Evolutionary conservation across 92 coral and sea anemone genomes (phyloP), one percentile per base, ranked within the genome.

Genomic region (Porites divaricata): DNA sequence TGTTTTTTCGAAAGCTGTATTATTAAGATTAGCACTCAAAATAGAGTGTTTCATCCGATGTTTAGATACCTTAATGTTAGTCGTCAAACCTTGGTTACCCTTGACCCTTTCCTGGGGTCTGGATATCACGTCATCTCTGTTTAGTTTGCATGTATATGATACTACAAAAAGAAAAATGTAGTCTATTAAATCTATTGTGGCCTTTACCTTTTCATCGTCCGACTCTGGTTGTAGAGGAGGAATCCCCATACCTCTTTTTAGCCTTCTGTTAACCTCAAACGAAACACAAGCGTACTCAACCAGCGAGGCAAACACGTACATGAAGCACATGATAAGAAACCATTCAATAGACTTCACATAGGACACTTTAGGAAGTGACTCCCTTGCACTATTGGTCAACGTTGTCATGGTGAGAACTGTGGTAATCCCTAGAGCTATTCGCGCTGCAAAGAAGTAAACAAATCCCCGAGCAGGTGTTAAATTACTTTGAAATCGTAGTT

Each of bases 371-470:
- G 98, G 98, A 53, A 96, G 88, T 54, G 98, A 95, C 22, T 98
- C 98, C 51, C 98, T 94, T 28, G 98, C 98, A 71, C 98, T 94
- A 89, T 95, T 95, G 51, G 98, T 96, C 17, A 96, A 89, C 12
- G 98, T 96, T 79, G 97, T 95, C 96, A 96, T 89, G 81, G 98
- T 96, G 63, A 96, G 94, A 20, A 95, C 98, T 0, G 98, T 96
- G 12, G 98, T 96, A 76, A 96, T 96, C 21, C 98, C 98, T 41
- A 96, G 95, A 26, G 93, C 98, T 25, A 96, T 93, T 41, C 98
- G 95, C 48, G 98, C 98, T 64, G 87, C 63, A 48, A 89, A 4
- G 8, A 21, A 51, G 10, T 0, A 53, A 10, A 53, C 19, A 53
- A 21, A 58, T 8, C 6, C 8, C 16, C 17, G 19, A 10, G 59